phyloP scores from a whole-genome alignment of 2,888 invertebrate species.

The Ditylenchus weischeri region DNA sequence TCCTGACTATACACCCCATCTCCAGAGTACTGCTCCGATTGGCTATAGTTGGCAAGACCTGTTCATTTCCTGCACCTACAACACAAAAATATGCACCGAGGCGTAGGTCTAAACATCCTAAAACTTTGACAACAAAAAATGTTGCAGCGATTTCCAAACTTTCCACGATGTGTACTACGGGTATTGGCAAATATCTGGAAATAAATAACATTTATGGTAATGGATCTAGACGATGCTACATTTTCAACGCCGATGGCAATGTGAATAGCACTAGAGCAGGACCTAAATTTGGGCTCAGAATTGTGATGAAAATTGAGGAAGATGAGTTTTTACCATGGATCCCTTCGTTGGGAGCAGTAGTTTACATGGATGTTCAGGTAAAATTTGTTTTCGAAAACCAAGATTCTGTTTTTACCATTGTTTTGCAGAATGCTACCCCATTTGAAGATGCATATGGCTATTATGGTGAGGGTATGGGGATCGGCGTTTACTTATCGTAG shows the following conservation, averaged over 20 bases:
- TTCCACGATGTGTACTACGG: conserved; percentile 53
- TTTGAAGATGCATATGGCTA: conserved; percentile 47
- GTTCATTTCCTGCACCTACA: conserved; percentile 53
- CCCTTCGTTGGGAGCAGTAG: conserved; percentile 59
- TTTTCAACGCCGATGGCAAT: conserved; percentile 52
- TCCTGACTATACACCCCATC: too few relatives aligned
- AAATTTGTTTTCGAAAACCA: background rate
- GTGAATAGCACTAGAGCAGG: conserved; percentile 33
- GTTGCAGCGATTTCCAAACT: conserved; percentile 56
- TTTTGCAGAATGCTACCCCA: conserved; percentile 41
- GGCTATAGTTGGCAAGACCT: conserved; percentile 49
- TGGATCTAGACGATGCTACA: conserved; percentile 44
- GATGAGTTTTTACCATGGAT: conserved; percentile 55
- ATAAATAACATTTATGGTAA: background rate
- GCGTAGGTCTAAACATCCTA: conserved; percentile 25
- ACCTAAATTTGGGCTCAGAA: conserved; percentile 59
- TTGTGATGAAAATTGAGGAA: conserved; percentile 46
- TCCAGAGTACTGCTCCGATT: conserved; percentile 11
- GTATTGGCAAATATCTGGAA: background rate
- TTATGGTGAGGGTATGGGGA: conserved; percentile 28
- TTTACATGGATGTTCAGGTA: conserved; percentile 57
- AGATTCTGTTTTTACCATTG: background rate
- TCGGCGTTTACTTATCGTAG: too few relatives aligned
- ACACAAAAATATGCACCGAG: conserved; percentile 47
- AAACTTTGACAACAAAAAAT: background rate